Percentiles rank a stretch among this genome's conserved stretches.
Evolutionary conservation across 1,140 invertebrate genomes (phyloP).

Genomic region (Tigriopus japonicus): DNA sequence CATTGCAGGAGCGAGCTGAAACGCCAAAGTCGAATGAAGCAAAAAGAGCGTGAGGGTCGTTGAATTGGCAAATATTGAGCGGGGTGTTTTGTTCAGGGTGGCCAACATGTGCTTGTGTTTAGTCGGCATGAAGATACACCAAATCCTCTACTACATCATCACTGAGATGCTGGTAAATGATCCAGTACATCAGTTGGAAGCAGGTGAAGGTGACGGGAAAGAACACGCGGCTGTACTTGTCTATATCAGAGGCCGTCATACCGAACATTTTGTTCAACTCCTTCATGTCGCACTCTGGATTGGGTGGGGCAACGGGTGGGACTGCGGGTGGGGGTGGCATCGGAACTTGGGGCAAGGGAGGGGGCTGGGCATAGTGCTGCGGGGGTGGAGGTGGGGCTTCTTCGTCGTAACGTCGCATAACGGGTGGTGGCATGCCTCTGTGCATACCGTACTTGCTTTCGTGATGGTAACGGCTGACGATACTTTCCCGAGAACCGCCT

Average conservation of each 20-base stretch:
- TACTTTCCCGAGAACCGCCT: constrained; percentile 70
- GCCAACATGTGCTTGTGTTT: neutral
- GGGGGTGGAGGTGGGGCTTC: neutral
- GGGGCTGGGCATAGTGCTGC: neutral
- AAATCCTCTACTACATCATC: constrained; percentile 81
- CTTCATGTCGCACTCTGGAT: constrained; percentile 21
- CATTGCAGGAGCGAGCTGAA: no score
- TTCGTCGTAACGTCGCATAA: neutral
- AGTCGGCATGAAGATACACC: constrained; percentile 30
- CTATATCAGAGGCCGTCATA: constrained; percentile 82
- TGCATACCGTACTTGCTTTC: no score
- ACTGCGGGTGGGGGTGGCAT: neutral
- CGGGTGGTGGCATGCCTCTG: neutral
- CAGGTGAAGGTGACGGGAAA: constrained; percentile 91
- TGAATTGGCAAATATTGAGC: no score
- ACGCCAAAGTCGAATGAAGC: no score
- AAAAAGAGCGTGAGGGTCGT: no score
- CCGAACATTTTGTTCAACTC: constrained; percentile 71
- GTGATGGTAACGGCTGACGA: constrained; percentile 38
- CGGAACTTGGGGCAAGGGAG: neutral
- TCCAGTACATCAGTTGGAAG: constrained; percentile 96
- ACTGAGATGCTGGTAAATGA: constrained; percentile 86
- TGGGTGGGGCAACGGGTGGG: neutral
- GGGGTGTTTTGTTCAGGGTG: no score
- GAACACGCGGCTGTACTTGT: constrained; percentile 86